These are phyloP conservation scores for Teleiodes luculella DNA, from an alignment of 2,888 invertebrate species.

Conservation along the genomic window DNA sequence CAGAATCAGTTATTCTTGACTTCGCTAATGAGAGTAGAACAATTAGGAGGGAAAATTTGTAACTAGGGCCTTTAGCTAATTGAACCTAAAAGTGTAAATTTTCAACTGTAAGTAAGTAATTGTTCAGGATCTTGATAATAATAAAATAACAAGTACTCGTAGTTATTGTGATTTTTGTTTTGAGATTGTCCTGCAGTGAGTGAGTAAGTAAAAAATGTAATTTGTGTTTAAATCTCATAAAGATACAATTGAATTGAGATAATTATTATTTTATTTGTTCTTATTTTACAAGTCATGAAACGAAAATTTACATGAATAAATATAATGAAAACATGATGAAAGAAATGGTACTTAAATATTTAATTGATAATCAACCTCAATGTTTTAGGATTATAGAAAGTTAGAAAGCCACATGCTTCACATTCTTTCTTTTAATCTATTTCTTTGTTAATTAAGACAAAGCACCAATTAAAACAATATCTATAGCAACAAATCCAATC, in stretches of 20 bases:
- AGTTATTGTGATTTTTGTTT: background rate
- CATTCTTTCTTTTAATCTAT: too few species aligned
- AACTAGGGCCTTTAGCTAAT: slow-evolving; percentile 29
- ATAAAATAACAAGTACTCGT: too few species aligned
- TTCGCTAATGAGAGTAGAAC: slow-evolving; percentile 54
- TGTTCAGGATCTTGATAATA: background rate
- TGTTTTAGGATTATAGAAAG: too few species aligned
- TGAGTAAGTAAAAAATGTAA: too few species aligned
- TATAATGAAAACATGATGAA: background rate
- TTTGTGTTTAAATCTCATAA: too few species aligned
- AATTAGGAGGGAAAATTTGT: slow-evolving; percentile 47
- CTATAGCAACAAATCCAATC: slow-evolving; percentile 30
- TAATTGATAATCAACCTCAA: too few species aligned
- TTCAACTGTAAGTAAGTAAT: background rate
- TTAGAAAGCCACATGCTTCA: too few species aligned
- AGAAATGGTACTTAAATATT: too few species aligned
- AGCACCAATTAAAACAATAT: slow-evolving; percentile 1
- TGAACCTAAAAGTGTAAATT: background rate
- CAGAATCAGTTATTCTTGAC: slow-evolving; percentile 51
- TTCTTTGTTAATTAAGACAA: background rate
- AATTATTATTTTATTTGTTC: too few species aligned
- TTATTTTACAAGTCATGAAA: too few species aligned
- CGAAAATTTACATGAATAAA: background rate
- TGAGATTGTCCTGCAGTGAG: too few species aligned
- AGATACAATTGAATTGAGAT: too few species aligned